A percentile compares a stretch with the other conserved stretches of the same genome.
Evolutionary conservation across 2,113 vertebrate genomes (phyloP).

Genomic region (Cairina moschata): DNA sequence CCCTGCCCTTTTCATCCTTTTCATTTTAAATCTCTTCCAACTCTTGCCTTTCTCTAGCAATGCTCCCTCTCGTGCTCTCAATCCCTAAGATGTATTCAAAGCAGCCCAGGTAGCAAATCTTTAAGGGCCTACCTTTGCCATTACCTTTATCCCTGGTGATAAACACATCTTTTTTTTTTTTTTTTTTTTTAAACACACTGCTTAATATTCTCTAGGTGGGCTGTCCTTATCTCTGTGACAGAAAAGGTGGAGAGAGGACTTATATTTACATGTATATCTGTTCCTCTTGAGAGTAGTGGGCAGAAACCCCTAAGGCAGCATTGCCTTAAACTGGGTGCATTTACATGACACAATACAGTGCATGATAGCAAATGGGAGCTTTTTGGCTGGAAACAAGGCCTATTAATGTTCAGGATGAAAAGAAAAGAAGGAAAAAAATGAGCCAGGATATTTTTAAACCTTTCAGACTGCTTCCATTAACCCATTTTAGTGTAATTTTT

Average conservation of each 20-base stretch:
- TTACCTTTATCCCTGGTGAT: not conserved
- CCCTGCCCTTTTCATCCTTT: not conserved
- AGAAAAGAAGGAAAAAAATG: not conserved
- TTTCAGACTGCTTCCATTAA: slow-evolving; percentile 19
- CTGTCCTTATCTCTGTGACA: not conserved
- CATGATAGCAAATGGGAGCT: not conserved
- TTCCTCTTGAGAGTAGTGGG: not conserved
- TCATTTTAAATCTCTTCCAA: not conserved
- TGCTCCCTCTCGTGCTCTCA: not conserved
- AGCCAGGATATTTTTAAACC: slow-evolving; percentile 5
- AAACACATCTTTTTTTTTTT: not conserved
- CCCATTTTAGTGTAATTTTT: not conserved
- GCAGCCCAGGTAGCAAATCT: not conserved
- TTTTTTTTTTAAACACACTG: not conserved
- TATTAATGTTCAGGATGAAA: not conserved
- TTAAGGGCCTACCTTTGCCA: not conserved
- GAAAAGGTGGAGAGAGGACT: not conserved
- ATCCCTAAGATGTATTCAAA: not conserved
- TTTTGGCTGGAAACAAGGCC: not conserved
- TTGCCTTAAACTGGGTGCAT: not conserved
- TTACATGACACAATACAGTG: not conserved
- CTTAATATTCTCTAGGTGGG: not conserved
- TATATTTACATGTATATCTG: not conserved
- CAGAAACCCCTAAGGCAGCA: not conserved
- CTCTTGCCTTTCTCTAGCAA: not conserved